A percentile compares a stretch with the other conserved stretches of the same genome.
These are phyloP conservation scores for Notamacropus eugenii DNA, from an alignment of 2,797 vertebrate species.

Conservation along the genomic window DNA sequence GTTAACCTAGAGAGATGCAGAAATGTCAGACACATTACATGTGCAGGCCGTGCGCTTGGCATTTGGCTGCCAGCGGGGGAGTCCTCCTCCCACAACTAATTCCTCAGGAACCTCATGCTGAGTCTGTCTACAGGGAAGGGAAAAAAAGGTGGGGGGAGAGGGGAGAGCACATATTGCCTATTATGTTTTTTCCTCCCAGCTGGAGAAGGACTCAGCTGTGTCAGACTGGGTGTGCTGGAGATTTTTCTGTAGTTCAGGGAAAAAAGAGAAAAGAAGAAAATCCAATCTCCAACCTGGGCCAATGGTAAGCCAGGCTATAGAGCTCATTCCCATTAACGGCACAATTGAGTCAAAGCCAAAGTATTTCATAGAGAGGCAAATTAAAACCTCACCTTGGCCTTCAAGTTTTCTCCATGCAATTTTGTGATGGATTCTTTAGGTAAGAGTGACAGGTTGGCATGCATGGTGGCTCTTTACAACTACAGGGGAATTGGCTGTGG, in stretches of 20 bases:
- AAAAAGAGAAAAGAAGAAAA: slow-evolving; percentile 49
- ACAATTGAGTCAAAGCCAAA: slow-evolving; percentile 47
- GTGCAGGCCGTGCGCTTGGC: slow-evolving; percentile 85
- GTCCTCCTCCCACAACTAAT: slow-evolving; percentile 84
- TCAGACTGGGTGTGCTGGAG: slow-evolving; percentile 62
- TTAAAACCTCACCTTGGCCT: slow-evolving; percentile 45
- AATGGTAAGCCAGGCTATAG: slow-evolving; percentile 56
- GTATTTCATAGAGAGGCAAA: slow-evolving; percentile 22
- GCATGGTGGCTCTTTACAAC: not conserved
- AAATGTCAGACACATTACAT: slow-evolving; percentile 88
- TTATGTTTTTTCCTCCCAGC: slow-evolving; percentile 71
- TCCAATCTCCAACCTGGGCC: slow-evolving; percentile 43
- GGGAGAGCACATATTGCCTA: slow-evolving; percentile 76
- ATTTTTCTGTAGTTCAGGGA: slow-evolving; percentile 66
- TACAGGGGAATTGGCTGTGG: not conserved
- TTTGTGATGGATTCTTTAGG: slow-evolving; percentile 40
- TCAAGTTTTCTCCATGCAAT: slow-evolving; percentile 59
- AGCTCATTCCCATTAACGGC: slow-evolving; percentile 62
- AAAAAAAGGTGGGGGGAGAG: slow-evolving; percentile 52
- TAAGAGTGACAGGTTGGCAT: not conserved
- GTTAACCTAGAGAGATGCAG: slow-evolving; percentile 85
- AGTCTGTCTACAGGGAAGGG: slow-evolving; percentile 83
- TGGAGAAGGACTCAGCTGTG: slow-evolving; percentile 75
- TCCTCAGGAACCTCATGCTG: slow-evolving; percentile 86
- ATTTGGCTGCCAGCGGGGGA: slow-evolving; percentile 88